Evolutionary conservation across 1,140 invertebrate species (phyloP).

Genomic region (Bombyx mori): DNA sequence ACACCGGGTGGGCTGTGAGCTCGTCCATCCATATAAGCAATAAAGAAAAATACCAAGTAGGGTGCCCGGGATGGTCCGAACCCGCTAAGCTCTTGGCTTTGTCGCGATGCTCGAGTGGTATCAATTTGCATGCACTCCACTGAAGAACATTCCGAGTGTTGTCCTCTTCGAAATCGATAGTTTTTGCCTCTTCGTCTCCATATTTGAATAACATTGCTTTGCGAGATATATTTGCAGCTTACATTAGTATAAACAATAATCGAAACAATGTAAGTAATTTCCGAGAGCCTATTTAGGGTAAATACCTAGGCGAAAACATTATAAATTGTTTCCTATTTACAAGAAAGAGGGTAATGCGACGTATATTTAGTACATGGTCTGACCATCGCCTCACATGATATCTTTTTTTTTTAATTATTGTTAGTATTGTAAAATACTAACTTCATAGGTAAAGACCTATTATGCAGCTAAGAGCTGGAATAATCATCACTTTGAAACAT

Average conservation of each 20-base stretch:
- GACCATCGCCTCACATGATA: no score
- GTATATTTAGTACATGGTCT: no score
- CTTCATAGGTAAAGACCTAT: no score
- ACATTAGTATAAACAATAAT: constrained; percentile 8
- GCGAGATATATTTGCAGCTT: constrained; percentile 24
- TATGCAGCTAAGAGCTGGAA: no score
- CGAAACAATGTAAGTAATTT: neutral
- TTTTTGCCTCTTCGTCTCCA: constrained; percentile 24
- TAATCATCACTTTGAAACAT: no score
- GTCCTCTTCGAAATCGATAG: constrained; percentile 38
- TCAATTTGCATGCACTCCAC: constrained; percentile 58
- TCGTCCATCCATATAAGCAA: no score
- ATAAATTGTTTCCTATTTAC: neutral
- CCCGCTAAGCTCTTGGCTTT: constrained; percentile 30
- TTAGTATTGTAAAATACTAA: no score
- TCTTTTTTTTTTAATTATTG: no score
- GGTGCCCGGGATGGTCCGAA: constrained; percentile 1
- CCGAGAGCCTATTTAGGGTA: neutral
- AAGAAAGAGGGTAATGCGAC: no score
- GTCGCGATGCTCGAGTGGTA: constrained; percentile 44
- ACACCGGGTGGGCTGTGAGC: no score
- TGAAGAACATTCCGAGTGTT: constrained; percentile 44
- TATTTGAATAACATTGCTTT: neutral
- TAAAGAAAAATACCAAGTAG: no score
- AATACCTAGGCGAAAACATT: neutral